Conservation (phyloP, 2,888 invertebrate genomes). For the Pyrochroa serraticornis region DNA sequence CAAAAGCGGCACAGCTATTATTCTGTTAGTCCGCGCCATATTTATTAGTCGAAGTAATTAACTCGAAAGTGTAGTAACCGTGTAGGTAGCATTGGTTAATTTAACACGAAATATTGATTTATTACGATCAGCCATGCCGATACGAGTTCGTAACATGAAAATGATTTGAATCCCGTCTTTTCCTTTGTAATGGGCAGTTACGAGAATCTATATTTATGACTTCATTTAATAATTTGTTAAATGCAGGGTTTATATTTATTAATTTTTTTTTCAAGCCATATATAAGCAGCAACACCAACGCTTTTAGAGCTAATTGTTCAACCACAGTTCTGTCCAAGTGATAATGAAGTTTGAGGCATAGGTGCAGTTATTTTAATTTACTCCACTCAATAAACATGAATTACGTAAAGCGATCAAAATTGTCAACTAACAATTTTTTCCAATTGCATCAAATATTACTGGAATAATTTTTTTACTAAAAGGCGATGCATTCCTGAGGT, state of each 20-base stretch:
- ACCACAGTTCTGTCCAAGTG: not conserved
- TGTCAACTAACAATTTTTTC: too few relatives aligned
- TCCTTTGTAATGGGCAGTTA: constrained; percentile 13
- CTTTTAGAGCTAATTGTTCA: not conserved
- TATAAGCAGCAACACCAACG: constrained; percentile 6
- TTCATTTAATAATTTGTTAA: constrained; percentile 23
- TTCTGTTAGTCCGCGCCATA: not conserved
- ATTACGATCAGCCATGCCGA: constrained; percentile 22
- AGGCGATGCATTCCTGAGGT: too few relatives aligned
- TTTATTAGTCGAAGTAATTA: constrained; percentile 31
- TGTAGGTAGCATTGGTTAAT: constrained; percentile 29
- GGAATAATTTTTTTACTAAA: too few relatives aligned
- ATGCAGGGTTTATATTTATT: constrained; percentile 4
- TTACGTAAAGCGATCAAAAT: too few relatives aligned
- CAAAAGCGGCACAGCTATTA: too few relatives aligned
- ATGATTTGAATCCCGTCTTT: constrained; percentile 20
- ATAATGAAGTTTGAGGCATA: not conserved
- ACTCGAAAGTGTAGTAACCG: constrained; percentile 30
- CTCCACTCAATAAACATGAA: too few relatives aligned
- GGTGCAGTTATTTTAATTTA: constrained; percentile 14
- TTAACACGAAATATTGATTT: constrained; percentile 32
- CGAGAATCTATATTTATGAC: constrained; percentile 24
- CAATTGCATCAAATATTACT: too few relatives aligned
- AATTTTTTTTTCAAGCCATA: constrained; percentile 5
- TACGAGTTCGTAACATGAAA: constrained; percentile 20